Percentiles rank a stretch among this genome's conserved stretches.
Conservation (phyloP, 2,113 vertebrate genomes). For the Anas platyrhynchos region DNA sequence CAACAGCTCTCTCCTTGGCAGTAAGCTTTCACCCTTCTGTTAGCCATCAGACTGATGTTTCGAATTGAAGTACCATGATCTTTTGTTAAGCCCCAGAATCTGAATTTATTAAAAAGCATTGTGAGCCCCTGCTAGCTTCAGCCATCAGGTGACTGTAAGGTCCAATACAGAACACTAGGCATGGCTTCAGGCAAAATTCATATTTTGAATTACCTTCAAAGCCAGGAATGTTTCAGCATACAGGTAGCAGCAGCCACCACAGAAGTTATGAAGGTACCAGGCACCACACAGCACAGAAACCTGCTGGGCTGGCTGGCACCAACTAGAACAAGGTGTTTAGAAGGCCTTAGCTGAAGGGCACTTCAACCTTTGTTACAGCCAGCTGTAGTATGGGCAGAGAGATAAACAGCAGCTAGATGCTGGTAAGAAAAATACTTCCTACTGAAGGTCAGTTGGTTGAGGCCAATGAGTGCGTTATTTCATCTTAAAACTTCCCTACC, state of each 20-base stretch:
- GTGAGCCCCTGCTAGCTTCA: neutral
- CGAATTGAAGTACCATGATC: neutral
- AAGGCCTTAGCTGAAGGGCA: rapidly evolving
- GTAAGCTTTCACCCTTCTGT: neutral
- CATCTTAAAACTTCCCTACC: neutral
- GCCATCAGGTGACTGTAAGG: neutral
- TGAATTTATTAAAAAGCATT: neutral
- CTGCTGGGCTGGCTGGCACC: neutral
- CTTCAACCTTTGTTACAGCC: neutral
- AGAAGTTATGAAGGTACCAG: neutral
- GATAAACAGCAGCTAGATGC: neutral
- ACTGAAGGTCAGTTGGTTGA: neutral
- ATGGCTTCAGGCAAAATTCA: neutral
- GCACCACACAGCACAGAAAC: neutral
- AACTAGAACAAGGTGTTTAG: rapidly evolving
- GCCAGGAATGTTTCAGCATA: neutral
- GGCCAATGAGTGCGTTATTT: neutral
- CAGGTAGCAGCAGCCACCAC: too few relatives aligned
- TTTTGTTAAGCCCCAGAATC: neutral
- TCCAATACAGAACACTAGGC: neutral
- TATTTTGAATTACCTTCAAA: neutral
- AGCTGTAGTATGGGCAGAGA: neutral
- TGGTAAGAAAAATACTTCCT: neutral
- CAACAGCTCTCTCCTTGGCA: neutral
- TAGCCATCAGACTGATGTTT: neutral